These are phyloP conservation scores for Nicator chloris DNA, from an alignment of 2,113 vertebrate genomes.

Conservation along the genomic window DNA sequence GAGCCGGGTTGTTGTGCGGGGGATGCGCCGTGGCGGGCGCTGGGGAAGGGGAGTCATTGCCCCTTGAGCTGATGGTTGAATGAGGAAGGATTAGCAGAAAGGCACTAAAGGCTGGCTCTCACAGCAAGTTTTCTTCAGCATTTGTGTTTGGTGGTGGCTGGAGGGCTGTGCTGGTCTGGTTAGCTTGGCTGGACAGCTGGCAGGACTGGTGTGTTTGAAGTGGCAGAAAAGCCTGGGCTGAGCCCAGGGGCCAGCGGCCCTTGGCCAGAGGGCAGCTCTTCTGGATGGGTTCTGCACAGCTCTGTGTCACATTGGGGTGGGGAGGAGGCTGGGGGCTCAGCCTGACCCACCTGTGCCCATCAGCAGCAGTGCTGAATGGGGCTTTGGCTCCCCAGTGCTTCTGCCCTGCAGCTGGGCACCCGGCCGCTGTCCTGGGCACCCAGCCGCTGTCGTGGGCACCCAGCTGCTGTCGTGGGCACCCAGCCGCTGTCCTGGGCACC, in stretches of 20 bases:
- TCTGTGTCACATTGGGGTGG: fast-evolving
- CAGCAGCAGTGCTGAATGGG: fast-evolving
- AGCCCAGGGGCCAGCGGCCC: not conserved
- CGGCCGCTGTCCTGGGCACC: fast-evolving
- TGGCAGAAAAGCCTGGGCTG: not conserved
- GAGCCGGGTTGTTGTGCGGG: not conserved
- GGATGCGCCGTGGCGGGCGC: fast-evolving
- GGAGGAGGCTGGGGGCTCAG: not conserved
- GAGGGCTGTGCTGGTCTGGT: fast-evolving
- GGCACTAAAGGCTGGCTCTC: not conserved
- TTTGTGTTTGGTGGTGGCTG: not conserved
- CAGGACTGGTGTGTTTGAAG: fast-evolving
- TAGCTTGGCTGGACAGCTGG: not conserved
- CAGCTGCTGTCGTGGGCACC: not conserved
- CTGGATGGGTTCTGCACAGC: fast-evolving
- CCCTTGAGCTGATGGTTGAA: not conserved
- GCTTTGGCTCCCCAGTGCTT: fast-evolving
- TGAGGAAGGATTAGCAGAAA: not conserved
- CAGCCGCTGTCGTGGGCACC: not conserved
- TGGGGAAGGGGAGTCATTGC: not conserved
- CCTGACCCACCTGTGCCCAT: fast-evolving
- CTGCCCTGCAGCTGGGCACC: no score
- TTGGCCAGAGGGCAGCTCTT: not conserved
- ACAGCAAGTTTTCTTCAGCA: fast-evolving
- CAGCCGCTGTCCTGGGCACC: not conserved